Evolutionary conservation across 2,797 vertebrate genomes (phyloP).

Genomic region (Bradypus variegatus): DNA sequence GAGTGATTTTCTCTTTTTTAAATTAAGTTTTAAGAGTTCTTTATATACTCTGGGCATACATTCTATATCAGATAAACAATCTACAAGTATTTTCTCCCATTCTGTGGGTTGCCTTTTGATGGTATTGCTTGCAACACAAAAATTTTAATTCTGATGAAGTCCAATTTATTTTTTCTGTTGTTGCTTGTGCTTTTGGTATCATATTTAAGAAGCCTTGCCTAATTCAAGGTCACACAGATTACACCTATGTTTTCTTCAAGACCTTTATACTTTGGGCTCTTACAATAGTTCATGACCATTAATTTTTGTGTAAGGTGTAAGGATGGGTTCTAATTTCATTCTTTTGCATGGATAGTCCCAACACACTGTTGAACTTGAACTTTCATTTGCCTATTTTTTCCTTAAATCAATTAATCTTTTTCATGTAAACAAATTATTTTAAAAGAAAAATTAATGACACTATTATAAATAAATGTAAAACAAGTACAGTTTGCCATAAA

Average conservation of each 20-base stretch:
- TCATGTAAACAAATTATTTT: neutral
- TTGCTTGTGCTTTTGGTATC: neutral
- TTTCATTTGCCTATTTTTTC: neutral
- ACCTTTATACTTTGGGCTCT: neutral
- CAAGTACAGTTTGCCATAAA: neutral
- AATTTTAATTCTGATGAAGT: neutral
- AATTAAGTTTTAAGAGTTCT: neutral
- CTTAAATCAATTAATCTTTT: neutral
- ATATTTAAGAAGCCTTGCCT: neutral
- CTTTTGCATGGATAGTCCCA: neutral
- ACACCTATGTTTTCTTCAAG: neutral
- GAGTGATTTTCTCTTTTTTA: neutral
- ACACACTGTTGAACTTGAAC: neutral
- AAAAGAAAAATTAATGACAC: neutral
- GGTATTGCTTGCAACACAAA: neutral
- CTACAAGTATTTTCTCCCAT: neutral
- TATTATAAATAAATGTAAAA: neutral
- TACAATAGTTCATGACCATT: too few relatives aligned
- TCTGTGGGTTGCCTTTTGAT: neutral
- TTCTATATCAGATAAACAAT: neutral
- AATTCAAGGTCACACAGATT: neutral
- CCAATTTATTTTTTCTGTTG: neutral
- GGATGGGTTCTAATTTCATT: neutral
- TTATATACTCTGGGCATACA: neutral
- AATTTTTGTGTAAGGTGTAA: neutral